Percentiles rank a stretch among this genome's conserved stretches.
These are phyloP conservation scores for Parapristionchus giblindavisi DNA, from an alignment of 2,888 invertebrate species.

Conservation along the genomic window DNA sequence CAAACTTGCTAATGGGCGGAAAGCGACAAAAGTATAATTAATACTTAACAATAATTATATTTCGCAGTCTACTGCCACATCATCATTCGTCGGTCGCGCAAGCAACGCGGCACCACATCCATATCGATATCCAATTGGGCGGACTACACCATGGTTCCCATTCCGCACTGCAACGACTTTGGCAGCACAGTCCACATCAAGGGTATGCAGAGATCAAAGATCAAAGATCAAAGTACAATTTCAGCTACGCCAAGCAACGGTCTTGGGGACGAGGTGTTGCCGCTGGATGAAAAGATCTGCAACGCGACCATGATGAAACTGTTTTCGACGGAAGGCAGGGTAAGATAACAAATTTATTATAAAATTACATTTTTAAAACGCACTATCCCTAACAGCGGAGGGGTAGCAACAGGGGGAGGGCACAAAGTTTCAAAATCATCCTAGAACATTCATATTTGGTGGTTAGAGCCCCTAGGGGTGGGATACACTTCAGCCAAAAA, in stretches of 20 bases:
- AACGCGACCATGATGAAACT: slow-evolving; percentile 40
- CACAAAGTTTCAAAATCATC: no score
- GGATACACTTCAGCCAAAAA: no score
- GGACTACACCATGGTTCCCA: not conserved
- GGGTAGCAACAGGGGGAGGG: no score
- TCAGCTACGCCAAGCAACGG: not conserved
- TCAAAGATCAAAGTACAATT: no score
- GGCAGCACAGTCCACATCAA: slow-evolving; percentile 41
- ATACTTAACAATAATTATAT: not conserved
- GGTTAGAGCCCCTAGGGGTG: no score
- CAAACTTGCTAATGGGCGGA: no score
- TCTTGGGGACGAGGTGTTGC: slow-evolving; percentile 38
- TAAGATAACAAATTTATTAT: no score
- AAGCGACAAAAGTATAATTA: not conserved
- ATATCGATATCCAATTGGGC: not conserved
- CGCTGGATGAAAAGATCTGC: slow-evolving; percentile 46
- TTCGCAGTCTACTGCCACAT: slow-evolving; percentile 28
- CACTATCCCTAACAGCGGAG: no score
- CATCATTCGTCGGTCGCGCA: not conserved
- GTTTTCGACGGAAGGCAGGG: not conserved
- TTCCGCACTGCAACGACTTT: not conserved
- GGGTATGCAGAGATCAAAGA: no score
- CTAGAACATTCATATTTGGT: no score
- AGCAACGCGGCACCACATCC: slow-evolving; percentile 2
- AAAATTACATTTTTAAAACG: no score